Evolutionary conservation across 2,888 invertebrate species (phyloP).

Genomic region (Tipula vernalis): DNA sequence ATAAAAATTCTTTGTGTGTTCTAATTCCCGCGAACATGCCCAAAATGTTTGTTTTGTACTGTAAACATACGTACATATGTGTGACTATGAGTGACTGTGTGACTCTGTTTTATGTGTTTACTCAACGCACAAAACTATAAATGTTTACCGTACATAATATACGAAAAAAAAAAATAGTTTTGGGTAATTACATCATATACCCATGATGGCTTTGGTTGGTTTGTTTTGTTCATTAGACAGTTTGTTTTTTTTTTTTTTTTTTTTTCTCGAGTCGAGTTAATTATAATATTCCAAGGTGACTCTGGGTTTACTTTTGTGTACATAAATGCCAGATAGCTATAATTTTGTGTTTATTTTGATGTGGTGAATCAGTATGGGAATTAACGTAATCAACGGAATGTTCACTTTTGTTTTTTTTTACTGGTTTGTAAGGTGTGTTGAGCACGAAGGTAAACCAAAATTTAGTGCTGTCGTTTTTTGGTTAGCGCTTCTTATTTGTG

Average conservation of each 20-base stretch:
- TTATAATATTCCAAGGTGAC: background rate
- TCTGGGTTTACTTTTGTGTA: background rate
- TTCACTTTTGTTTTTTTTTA: background rate
- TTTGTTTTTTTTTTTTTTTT: background rate
- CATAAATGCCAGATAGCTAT: background rate
- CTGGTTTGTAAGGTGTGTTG: background rate
- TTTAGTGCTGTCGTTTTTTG: too few relatives aligned
- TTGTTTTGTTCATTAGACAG: background rate
- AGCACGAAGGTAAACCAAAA: background rate
- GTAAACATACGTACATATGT: background rate
- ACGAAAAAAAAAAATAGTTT: background rate
- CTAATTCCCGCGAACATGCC: background rate
- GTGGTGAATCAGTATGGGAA: background rate
- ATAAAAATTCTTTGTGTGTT: background rate
- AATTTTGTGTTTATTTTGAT: background rate
- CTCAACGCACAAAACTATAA: background rate
- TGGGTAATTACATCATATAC: background rate
- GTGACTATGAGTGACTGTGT: background rate
- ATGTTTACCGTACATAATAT: background rate
- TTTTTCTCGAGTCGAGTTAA: background rate
- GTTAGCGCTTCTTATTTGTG: too few relatives aligned
- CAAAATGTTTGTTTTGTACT: background rate
- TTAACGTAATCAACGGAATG: background rate
- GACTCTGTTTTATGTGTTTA: background rate
- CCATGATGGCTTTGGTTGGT: background rate